These are phyloP conservation scores for Gymnogyps californianus DNA, from an alignment of 2,113 vertebrate genomes.

Conservation along the genomic window DNA sequence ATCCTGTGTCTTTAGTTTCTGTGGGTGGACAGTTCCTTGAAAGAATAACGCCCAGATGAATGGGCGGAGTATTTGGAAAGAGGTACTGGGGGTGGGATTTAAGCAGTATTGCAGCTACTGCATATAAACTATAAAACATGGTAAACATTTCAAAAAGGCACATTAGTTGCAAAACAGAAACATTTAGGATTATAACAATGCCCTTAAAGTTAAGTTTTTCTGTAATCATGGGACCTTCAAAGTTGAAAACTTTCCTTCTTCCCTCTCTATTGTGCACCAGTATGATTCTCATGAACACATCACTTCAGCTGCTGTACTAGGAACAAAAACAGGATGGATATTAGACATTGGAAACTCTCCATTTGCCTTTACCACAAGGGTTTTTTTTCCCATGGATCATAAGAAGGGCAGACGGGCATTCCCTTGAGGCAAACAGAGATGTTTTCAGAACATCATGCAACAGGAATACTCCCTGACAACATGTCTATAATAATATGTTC, in stretches of 20 bases:
- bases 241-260: neutral
- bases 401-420: conserved; percentile 46
- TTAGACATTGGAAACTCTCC: conserved; percentile 47
- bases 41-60: neutral
- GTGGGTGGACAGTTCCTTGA: conserved; percentile 10
- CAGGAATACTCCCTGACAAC: conserved; percentile 54
- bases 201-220: neutral
- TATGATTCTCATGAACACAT: neutral
- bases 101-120: neutral
- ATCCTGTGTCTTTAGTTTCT: neutral
- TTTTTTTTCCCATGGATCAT: conserved; percentile 43
- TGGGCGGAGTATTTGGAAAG: neutral
- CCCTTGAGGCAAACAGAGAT: conserved; percentile 50
- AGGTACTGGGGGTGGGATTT: neutral
- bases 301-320: neutral
- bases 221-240: neutral
- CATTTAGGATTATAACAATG: neutral
- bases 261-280: neutral
- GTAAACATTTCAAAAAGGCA: neutral
- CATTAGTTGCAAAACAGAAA: neutral
- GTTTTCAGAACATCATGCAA: conserved; percentile 53
- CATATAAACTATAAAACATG: neutral
- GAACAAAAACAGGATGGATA: conserved; percentile 50
- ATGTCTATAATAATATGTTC: conserved; percentile 30
- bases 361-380: conserved; percentile 32